Conservation (phyloP, 2,888 invertebrate genomes). For the Limenitis camilla region DNA sequence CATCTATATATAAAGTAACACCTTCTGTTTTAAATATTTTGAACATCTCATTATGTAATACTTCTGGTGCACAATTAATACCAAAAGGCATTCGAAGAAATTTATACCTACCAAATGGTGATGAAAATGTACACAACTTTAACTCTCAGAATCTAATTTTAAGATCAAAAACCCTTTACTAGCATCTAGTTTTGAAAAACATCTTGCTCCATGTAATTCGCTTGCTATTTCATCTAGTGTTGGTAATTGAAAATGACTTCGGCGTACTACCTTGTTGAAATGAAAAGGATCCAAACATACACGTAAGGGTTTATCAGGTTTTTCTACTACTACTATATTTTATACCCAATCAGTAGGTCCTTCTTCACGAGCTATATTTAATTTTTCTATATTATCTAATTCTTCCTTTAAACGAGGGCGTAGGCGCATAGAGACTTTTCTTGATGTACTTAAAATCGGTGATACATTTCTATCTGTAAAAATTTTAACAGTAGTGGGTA, state of each 20-base stretch:
- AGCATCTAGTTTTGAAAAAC: background rate
- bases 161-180: background rate
- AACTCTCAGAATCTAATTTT: background rate
- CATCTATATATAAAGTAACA: background rate
- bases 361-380: background rate
- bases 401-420: background rate
- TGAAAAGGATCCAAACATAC: slow-evolving; percentile 1
- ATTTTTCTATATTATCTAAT: background rate
- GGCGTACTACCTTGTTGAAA: background rate
- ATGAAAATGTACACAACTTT: background rate
- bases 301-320: slow-evolving; percentile 8
- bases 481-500: background rate
- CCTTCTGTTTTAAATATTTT: background rate
- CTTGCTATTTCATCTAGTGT: background rate
- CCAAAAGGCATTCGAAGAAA: slow-evolving; percentile 1
- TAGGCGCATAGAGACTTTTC: background rate
- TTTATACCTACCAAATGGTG: background rate
- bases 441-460: background rate
- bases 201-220: background rate
- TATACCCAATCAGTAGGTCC: background rate
- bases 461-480: background rate
- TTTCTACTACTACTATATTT: background rate
- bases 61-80: background rate
- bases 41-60: background rate
- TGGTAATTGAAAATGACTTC: slow-evolving; percentile 5